Evolutionary conservation across 2,888 invertebrate genomes (phyloP).

Genomic region (Himalopsyche kuldschensis): DNA sequence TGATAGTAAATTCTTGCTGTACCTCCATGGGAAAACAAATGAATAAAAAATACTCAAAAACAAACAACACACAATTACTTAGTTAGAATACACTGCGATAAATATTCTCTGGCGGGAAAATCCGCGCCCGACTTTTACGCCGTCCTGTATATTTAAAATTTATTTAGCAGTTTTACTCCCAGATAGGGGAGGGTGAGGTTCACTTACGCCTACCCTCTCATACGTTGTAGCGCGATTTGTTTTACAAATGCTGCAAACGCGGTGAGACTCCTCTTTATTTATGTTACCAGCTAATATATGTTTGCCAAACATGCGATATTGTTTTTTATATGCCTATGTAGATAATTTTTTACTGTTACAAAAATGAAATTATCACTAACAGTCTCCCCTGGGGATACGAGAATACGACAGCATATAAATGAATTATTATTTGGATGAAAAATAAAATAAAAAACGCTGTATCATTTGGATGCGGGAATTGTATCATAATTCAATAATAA

Average conservation of each 20-base stretch:
- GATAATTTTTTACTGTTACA: neutral
- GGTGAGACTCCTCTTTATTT: conserved; percentile 22
- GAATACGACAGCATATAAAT: neutral
- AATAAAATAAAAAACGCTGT: neutral
- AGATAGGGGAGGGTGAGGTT: conserved; percentile 18
- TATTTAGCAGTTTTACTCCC: neutral
- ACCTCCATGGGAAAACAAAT: neutral
- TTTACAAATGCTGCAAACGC: conserved; percentile 23
- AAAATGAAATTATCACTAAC: conserved; percentile 1
- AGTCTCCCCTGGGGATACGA: neutral
- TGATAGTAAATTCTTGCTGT: neutral
- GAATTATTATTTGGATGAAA: neutral
- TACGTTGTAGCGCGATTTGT: conserved; percentile 24
- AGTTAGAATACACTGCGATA: neutral
- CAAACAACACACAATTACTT: neutral
- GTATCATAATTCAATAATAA: no score
- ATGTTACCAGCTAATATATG: conserved; percentile 18
- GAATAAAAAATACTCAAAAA: neutral
- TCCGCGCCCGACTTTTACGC: neutral
- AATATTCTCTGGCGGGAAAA: neutral
- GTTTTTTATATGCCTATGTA: neutral
- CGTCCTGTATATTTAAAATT: neutral
- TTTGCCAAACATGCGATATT: conserved; percentile 11
- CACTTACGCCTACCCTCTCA: conserved; percentile 14
- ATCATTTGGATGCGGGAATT: no score